A percentile compares a stretch with the other conserved stretches of the same genome.
phyloP scores from a whole-genome alignment of 2,797 vertebrate species.

The Catharus ustulatus region DNA sequence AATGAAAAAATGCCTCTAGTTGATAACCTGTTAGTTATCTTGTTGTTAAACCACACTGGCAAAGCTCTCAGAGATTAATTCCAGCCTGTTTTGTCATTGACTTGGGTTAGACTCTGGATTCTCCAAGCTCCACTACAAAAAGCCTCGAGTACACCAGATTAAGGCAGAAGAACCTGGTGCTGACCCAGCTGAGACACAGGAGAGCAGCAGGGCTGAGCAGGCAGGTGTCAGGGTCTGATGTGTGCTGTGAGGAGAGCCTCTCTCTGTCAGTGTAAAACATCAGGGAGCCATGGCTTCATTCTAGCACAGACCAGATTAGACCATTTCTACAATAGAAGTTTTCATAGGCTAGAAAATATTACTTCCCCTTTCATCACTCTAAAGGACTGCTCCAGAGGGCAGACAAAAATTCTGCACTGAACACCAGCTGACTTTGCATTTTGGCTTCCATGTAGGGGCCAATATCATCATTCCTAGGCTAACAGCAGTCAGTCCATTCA shows the following conservation, averaged over 20 bases:
- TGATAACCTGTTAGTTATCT: neutral
- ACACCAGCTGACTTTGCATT: neutral
- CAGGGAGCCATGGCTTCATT: neutral
- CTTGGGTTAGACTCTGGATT: neutral
- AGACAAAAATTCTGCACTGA: neutral
- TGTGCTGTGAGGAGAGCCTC: neutral
- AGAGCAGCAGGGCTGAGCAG: neutral
- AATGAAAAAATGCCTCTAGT: neutral
- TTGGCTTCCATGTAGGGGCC: neutral
- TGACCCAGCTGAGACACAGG: neutral
- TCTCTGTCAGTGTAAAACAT: neutral
- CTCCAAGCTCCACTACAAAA: neutral
- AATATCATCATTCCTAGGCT: neutral
- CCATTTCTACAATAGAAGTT: constrained; percentile 25
- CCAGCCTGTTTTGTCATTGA: neutral
- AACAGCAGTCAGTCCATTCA: neutral
- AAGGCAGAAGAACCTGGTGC: neutral
- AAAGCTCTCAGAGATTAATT: neutral
- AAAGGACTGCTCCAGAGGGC: neutral
- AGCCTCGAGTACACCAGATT: neutral
- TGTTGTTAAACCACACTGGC: neutral
- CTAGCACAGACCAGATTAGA: constrained; percentile 40
- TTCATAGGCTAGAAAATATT: constrained; percentile 20
- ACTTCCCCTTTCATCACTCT: constrained; percentile 29
- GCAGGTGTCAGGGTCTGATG: neutral